Evolutionary conservation across 2,888 invertebrate species (phyloP).

Genomic region (Hemithea aestivaria): DNA sequence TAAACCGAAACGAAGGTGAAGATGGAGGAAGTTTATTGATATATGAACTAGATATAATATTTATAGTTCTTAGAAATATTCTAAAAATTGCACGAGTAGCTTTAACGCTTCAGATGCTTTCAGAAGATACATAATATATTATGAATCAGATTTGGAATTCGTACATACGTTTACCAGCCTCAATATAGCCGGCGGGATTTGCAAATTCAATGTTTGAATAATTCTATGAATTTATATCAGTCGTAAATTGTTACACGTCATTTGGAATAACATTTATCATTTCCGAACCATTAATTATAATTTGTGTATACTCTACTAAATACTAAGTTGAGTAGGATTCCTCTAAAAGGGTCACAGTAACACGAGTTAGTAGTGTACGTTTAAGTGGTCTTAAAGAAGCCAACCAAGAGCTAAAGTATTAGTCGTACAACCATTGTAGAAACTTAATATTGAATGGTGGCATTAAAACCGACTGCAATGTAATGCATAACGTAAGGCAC

Average conservation of each 20-base stretch:
- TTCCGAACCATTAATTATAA: too few species aligned
- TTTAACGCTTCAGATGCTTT: constrained; percentile 31
- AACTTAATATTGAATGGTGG: constrained; percentile 17
- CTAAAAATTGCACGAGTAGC: constrained; percentile 61
- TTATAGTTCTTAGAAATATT: constrained; percentile 65
- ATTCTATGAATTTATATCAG: constrained; percentile 26
- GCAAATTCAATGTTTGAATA: constrained; percentile 33
- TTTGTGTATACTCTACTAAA: too few species aligned
- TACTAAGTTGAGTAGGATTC: constrained; percentile 1
- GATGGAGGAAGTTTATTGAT: constrained; percentile 67
- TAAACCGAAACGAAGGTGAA: constrained; percentile 62
- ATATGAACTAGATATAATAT: constrained; percentile 64
- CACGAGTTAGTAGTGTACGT: background rate
- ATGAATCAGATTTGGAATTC: constrained; percentile 26
- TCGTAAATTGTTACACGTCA: constrained; percentile 29
- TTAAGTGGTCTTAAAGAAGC: constrained; percentile 12
- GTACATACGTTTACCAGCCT: constrained; percentile 21
- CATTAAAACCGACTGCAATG: constrained; percentile 16
- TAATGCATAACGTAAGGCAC: constrained; percentile 9
- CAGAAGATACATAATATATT: constrained; percentile 22
- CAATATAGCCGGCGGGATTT: constrained; percentile 29
- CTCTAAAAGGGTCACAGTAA: constrained; percentile 3
- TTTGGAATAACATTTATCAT: constrained; percentile 8
- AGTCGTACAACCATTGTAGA: constrained; percentile 1
- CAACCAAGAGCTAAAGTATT: constrained; percentile 6